Evolutionary conservation across 2,113 vertebrate species (phyloP).

Genomic region (Macroglossus sobrinus): DNA sequence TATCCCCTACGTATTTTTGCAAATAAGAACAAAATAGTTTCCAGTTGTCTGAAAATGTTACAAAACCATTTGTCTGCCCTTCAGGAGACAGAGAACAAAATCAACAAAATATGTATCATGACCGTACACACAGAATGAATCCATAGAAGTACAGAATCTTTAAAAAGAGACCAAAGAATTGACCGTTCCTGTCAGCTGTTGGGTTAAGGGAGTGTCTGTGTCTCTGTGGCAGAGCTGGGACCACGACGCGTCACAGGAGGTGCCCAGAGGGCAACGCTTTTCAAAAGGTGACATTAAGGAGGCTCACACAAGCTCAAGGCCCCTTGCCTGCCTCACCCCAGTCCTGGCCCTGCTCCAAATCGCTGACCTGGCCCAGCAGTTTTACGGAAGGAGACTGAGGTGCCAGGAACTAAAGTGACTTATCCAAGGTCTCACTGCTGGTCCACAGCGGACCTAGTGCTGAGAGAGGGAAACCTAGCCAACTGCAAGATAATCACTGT

Average conservation of each 20-base stretch:
- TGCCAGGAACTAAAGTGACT: neutral
- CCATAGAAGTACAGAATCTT: neutral
- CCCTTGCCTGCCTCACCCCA: fast-evolving
- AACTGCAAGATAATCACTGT: neutral
- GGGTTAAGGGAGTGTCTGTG: no score
- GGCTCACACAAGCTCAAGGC: neutral
- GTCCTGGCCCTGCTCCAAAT: neutral
- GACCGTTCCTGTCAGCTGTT: fast-evolving
- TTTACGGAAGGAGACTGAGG: neutral
- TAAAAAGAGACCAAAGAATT: neutral
- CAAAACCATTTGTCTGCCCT: slow-evolving; percentile 38
- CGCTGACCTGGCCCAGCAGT: neutral
- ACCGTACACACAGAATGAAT: neutral
- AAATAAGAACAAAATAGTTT: neutral
- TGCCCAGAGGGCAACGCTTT: fast-evolving
- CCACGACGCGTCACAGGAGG: fast-evolving
- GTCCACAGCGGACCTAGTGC: neutral
- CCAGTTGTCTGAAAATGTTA: neutral
- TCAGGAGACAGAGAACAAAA: neutral
- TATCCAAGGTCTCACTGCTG: neutral
- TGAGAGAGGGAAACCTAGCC: neutral
- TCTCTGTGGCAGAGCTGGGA: neutral
- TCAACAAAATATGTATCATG: neutral
- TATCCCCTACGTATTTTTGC: slow-evolving; percentile 1
- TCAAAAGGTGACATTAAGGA: neutral